Conservation (phyloP, 2,113 vertebrate genomes). For the Blennius ocellaris region DNA sequence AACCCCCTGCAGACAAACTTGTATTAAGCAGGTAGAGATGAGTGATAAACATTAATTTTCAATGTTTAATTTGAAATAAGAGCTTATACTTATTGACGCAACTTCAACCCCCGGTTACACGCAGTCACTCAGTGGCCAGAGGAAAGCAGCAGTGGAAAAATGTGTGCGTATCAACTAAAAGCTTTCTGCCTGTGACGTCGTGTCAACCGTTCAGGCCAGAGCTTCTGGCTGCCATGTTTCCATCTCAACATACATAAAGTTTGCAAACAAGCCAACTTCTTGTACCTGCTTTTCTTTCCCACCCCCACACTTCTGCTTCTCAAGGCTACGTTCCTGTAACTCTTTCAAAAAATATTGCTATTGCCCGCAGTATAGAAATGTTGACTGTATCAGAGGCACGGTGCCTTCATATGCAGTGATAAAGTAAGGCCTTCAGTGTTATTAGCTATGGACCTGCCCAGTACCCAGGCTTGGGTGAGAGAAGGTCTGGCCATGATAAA, state of each 20-base stretch:
- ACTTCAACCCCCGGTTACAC: no score
- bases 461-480: constrained; percentile 25
- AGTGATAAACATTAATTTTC: no score
- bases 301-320: constrained; percentile 7
- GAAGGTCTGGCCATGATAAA: constrained; percentile 56
- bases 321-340: constrained; percentile 5
- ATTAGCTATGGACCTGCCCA: constrained; percentile 36
- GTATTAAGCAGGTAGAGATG: no score
- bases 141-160: no score
- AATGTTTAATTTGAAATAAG: no score
- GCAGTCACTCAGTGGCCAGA: no score
- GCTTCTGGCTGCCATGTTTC: no score
- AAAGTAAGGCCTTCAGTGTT: constrained; percentile 34
- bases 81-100: no score
- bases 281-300: not conserved
- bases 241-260: constrained; percentile 14
- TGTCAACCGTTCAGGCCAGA: no score
- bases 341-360: constrained; percentile 26
- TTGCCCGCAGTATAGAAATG: constrained; percentile 20
- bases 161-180: no score
- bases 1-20: no score
- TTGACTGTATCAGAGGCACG: constrained; percentile 40
- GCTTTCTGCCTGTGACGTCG: no score
- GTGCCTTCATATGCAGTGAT: constrained; percentile 36
- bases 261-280: constrained; percentile 27